These are phyloP conservation scores for Zaprionus ornatus DNA, from an alignment of 1,140 invertebrate species.

Conservation along the genomic window DNA sequence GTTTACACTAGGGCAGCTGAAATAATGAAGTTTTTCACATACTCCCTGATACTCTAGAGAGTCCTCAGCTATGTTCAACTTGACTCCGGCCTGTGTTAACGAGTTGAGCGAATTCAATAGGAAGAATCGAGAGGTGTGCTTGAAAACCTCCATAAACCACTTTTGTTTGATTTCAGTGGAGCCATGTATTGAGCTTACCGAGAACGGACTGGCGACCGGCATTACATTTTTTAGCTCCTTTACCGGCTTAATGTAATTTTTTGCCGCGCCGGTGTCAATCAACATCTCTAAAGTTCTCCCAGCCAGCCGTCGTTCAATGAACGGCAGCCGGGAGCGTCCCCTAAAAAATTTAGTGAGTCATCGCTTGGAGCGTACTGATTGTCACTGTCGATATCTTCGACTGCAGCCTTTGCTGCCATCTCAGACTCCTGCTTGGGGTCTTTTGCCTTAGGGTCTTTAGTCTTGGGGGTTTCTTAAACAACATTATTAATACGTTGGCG, in stretches of 20 bases:
- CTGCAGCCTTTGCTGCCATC: conserved; percentile 10
- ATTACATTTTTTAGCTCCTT: conserved; percentile 25
- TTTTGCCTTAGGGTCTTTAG: background rate
- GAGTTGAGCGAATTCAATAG: background rate
- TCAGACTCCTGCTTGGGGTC: conserved; percentile 1
- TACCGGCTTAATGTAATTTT: conserved; percentile 31
- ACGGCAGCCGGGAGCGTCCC: conserved; percentile 34
- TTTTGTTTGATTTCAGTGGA: conserved; percentile 9
- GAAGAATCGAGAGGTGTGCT: conserved; percentile 18
- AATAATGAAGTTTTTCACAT: no score
- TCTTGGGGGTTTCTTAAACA: conserved; percentile 3
- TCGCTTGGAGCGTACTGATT: background rate
- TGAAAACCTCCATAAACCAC: conserved; percentile 5
- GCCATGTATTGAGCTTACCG: conserved; percentile 36
- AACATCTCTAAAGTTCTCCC: conserved; percentile 24
- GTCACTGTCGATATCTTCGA: conserved; percentile 22
- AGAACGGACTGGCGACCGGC: conserved; percentile 2
- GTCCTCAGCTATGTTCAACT: no score
- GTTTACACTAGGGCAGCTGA: no score
- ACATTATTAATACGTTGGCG: conserved; percentile 19
- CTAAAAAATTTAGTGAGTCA: conserved; percentile 36
- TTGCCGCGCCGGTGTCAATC: conserved; percentile 39
- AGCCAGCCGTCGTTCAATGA: background rate
- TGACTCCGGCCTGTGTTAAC: no score
- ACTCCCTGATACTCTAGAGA: no score